These are phyloP conservation scores for Oopsacas minuta DNA, from an alignment of 37 sponge, comb jelly and placozoan genomes.

Conservation along the genomic window DNA sequence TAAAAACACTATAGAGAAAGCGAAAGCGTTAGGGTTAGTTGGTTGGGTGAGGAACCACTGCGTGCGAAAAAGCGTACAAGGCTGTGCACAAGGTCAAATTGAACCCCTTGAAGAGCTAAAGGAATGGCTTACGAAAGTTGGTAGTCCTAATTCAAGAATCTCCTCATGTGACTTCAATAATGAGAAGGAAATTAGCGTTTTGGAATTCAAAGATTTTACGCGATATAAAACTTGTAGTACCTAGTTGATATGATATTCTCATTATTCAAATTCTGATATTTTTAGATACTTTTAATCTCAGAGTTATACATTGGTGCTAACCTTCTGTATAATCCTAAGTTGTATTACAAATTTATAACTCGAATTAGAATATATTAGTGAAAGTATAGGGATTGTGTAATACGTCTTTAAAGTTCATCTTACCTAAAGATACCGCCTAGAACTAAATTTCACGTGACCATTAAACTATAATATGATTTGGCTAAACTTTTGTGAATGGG, in stretches of 20 bases:
- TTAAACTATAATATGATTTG: too few relatives aligned
- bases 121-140: slow-evolving; percentile 38
- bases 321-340: too few relatives aligned
- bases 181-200: slow-evolving; percentile 22
- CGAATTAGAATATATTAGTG: too few relatives aligned
- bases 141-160: slow-evolving; percentile 36
- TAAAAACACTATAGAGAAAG: neutral
- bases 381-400: too few relatives aligned
- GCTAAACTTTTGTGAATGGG: too few relatives aligned
- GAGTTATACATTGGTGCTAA: too few relatives aligned
- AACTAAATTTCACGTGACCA: too few relatives aligned
- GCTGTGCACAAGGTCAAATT: neutral
- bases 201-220: slow-evolving; percentile 28
- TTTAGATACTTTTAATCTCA: neutral
- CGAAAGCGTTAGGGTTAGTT: neutral
- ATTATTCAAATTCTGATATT: neutral
- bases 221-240: neutral
- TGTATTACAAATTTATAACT: too few relatives aligned
- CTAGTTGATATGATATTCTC: neutral
- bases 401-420: too few relatives aligned
- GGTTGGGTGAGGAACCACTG: slow-evolving; percentile 1
- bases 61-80: neutral
- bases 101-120: slow-evolving; percentile 22
- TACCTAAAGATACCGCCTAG: too few relatives aligned
- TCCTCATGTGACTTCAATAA: slow-evolving; percentile 34